Base-by-base conservation (phyloP, 2,113 vertebrate genomes). In the Hippolais icterina region DNA sequence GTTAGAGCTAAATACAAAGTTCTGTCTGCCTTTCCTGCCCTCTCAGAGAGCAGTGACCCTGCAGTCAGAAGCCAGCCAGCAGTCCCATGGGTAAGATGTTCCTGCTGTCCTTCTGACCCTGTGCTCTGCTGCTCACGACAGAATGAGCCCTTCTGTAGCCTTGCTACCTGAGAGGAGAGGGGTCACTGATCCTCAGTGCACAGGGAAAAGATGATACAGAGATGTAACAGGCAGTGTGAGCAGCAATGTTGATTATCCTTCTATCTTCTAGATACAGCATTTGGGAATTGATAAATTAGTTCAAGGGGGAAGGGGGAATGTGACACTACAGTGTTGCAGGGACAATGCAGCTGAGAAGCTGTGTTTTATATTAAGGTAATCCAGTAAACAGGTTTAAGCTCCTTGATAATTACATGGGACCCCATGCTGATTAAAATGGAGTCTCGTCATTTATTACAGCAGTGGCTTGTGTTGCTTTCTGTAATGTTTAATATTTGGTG, bases 291-390 rank as follows among this genome's bases (percentile, higher is more conserved):
- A 35, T 35, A 37, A 46, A 60, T 69, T 42, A 60, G 23, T 76
- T 39, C 8, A 3, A 3, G 11, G 3, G 1, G 2, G 27, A 7
- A 3, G 17, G 27, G n/a, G n/a, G 11, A 6, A 37, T 2, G 24
- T 49, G 60, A 5, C 31, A 33, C 31, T 87, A 14, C 19, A 33
- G 54, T 63, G 31, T 70, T 85, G 82, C 56, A 69, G 69, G 5
- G 24, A 37, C 41, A 88, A 3, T 5, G 4, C 65, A 75, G 61
- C 65, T 78, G 60, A 47, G 33, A 81, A 84, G 24, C 24, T 91
- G 35, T 41, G 18, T 31, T 69, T 69, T 61, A 44, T 74, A 17
- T 65, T 61, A 66, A 84, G 27, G 49, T 37, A 68, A 75, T 83
- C 25, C 28, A 23, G 29, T 71, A 64, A 80, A 54, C 33, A 77